Base-by-base conservation (phyloP, 2,113 vertebrate species). In the Xenopus tropicalis region DNA sequence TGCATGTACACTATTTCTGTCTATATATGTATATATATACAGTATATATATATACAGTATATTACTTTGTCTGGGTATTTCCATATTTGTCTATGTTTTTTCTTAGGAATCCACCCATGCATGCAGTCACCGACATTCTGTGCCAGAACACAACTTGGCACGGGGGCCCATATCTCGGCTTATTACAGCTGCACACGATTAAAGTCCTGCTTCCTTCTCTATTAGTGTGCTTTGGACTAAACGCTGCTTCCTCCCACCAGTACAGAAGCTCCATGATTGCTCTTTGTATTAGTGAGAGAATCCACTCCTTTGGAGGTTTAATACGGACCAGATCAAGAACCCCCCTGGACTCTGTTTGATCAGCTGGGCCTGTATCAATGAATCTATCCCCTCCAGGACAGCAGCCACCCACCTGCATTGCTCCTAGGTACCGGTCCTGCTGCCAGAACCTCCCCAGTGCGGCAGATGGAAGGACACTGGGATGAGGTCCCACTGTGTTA, bases 341-440 rank as follows among this genome's bases (percentile, higher is more conserved):
- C 37, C 20, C 66, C 64, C 5, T 14, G 14, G 13, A 22, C 16
- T 79, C 61, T 78, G 77, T 83, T 86, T 86, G 61, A 81, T 80
- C 78, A 80, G 80, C 80, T 82, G 75, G 79, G 72, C 57, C 72
- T 25, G 19, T 54, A 37, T 64, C 61, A 24, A 72, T 43, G 48
- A 48, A 64, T 54, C 52, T 56, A 52, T 68, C 65, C 61, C n/a
- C 66, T 69, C 57, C 57, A 68, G 21, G 14, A 52, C 14, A 37
- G 24, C 7, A 68, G 72, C 72, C 72, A 75, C 72, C 72, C 72
- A 75, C 65, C 21, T 58, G 59, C 57, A 54, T 37, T 13, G 11
- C 72, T 73, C 57, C 46, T 62, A 51, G 65, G 72, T 69, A 52
- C 57, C 56, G 21, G 23, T 37, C 44, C 23, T 20, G 19, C 19